Evolutionary conservation across 2,888 invertebrate species (phyloP).

Genomic region (Trissolcus brochymenae): DNA sequence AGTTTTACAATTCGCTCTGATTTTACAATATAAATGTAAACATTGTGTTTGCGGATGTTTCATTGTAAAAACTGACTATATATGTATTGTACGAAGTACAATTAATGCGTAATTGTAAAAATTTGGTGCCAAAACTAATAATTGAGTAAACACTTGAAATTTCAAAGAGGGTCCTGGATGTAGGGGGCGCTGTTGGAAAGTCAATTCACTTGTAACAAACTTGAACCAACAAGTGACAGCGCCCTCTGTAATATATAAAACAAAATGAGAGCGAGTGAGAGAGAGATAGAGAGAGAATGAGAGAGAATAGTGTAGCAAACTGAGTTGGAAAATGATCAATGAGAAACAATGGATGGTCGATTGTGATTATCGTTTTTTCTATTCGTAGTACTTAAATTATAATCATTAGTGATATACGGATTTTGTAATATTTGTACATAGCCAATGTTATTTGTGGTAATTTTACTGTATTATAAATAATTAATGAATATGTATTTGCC

Average conservation of each 20-base stretch:
- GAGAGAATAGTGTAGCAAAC: neutral
- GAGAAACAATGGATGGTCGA: constrained; percentile 55
- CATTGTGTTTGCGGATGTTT: constrained; percentile 35
- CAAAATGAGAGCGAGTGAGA: neutral
- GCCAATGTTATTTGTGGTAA: constrained; percentile 66
- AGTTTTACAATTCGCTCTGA: constrained; percentile 14
- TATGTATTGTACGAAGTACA: constrained; percentile 53
- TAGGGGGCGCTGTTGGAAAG: constrained; percentile 49
- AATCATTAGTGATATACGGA: constrained; percentile 59
- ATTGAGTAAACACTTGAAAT: constrained; percentile 1
- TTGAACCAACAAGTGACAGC: constrained; percentile 61
- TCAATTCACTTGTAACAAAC: constrained; percentile 65
- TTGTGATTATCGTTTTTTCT: constrained; percentile 63
- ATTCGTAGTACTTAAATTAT: constrained; percentile 65
- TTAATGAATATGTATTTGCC: constrained; percentile 69
- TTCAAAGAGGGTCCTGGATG: too few species aligned
- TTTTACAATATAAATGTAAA: constrained; percentile 42
- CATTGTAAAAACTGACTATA: constrained; percentile 50
- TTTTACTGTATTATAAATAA: constrained; percentile 64
- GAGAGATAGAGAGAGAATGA: constrained; percentile 1
- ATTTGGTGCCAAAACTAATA: constrained; percentile 63
- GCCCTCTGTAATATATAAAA: too few species aligned
- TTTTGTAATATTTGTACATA: constrained; percentile 70
- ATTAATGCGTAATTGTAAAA: constrained; percentile 52
- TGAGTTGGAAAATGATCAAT: constrained; percentile 7